Percentiles rank a stretch among this genome's conserved stretches.
Conservation (phyloP, 2,113 vertebrate species). For the Apaloderma vittatum region DNA sequence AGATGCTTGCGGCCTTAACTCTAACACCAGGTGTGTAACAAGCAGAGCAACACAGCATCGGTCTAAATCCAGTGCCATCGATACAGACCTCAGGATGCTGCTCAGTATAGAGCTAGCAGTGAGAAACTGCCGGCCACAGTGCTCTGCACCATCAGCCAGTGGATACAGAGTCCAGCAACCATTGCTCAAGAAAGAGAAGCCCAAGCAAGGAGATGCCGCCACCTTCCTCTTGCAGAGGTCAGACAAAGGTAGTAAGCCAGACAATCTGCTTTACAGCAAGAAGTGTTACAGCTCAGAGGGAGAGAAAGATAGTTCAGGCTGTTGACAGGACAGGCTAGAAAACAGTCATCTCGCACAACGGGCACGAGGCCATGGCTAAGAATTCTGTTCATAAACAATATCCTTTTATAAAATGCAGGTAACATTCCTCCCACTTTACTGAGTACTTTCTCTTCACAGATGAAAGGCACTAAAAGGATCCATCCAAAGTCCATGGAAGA, state of each 20-base stretch:
- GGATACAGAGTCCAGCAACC: neutral
- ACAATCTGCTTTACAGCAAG: neutral
- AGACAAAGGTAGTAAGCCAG: neutral
- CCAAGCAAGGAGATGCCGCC: neutral
- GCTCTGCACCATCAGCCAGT: neutral
- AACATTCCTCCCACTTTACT: neutral
- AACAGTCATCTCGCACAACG: neutral
- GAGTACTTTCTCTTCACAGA: neutral
- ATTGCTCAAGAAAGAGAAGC: neutral
- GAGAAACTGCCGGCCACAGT: neutral
- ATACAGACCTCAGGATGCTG: neutral
- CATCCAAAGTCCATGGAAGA: neutral
- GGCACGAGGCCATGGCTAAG: neutral
- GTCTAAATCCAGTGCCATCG: neutral
- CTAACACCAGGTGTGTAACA: neutral
- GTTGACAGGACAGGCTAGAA: neutral
- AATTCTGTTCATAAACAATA: neutral
- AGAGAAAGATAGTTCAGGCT: neutral
- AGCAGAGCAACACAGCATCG: rapidly evolving
- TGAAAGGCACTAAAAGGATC: neutral
- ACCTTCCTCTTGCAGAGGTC: neutral
- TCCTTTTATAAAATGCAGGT: slow-evolving; percentile 12
- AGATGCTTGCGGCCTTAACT: neutral
- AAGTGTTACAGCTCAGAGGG: neutral
- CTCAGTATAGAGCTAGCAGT: rapidly evolving